These are phyloP conservation scores for Synanthedon formicaeformis DNA, from an alignment of 2,888 invertebrate genomes.

Conservation along the genomic window DNA sequence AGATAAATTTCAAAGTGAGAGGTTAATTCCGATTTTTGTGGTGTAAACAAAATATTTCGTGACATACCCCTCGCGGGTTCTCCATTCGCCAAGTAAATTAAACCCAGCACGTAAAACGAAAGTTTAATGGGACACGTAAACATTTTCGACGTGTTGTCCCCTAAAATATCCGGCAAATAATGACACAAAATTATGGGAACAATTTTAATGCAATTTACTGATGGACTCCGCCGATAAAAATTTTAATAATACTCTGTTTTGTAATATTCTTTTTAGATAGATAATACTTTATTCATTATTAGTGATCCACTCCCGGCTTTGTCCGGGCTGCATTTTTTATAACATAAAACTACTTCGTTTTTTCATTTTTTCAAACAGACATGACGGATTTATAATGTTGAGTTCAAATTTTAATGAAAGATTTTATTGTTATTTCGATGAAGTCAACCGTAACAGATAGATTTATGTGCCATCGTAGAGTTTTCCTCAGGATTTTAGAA, in stretches of 20 bases:
- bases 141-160: conserved; percentile 16
- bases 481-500: too few species aligned
- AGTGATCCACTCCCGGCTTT: conserved; percentile 9
- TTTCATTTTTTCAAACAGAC: too few species aligned
- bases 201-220: background rate
- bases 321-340: background rate
- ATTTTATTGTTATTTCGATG: too few species aligned
- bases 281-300: too few species aligned
- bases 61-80: conserved; percentile 7
- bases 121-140: conserved; percentile 9
- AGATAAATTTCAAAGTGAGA: too few species aligned
- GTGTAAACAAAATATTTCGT: background rate
- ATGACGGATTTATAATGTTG: too few species aligned
- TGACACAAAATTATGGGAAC: conserved; percentile 8
- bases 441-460: too few species aligned
- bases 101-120: conserved; percentile 8
- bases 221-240: background rate
- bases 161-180: conserved; percentile 16
- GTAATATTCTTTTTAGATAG: conserved; percentile 13
- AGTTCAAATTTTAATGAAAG: too few species aligned
- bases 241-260: conserved; percentile 8
- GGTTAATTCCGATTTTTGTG: background rate
- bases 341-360: too few species aligned
- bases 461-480: too few species aligned
- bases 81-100: conserved; percentile 9